Conservation (phyloP, 2,113 vertebrate species). For the Tonatia bakeri region DNA sequence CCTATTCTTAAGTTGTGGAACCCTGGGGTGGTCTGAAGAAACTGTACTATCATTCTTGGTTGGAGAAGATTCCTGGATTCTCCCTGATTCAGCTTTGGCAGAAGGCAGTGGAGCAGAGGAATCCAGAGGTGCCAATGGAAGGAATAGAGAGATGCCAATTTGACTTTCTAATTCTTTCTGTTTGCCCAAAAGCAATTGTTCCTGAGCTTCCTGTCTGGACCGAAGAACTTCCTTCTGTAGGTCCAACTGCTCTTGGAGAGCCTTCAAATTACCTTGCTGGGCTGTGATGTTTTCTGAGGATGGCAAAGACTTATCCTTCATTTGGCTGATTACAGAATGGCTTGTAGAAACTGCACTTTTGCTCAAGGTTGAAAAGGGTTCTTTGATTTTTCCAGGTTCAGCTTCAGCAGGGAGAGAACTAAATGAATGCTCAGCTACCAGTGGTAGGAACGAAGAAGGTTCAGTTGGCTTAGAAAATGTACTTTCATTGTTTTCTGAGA, state of each 20-base stretch:
- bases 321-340: slow-evolving; percentile 29
- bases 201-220: slow-evolving; percentile 78
- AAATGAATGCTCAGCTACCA: slow-evolving; percentile 39
- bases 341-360: not conserved
- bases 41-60: not conserved
- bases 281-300: slow-evolving; percentile 68
- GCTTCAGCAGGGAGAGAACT: slow-evolving; percentile 29
- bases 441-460: not conserved
- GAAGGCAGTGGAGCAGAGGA: not conserved
- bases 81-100: not conserved
- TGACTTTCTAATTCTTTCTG: slow-evolving; percentile 77
- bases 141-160: not conserved
- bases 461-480: slow-evolving; percentile 1
- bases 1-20: not conserved
- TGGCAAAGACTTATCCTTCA: not conserved
- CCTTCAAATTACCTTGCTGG: slow-evolving; percentile 79
- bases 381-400: slow-evolving; percentile 35
- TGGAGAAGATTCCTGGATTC: slow-evolving; percentile 24
- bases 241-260: slow-evolving; percentile 78
- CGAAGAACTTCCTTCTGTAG: slow-evolving; percentile 77
- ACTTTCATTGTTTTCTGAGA: slow-evolving; percentile 30
- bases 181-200: slow-evolving; percentile 74
- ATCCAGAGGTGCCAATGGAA: not conserved
- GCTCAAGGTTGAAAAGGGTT: not conserved
- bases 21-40: not conserved